These are phyloP conservation scores for Neolamprologus brichardi DNA, from an alignment of 2,113 vertebrate genomes.

Conservation along the genomic window DNA sequence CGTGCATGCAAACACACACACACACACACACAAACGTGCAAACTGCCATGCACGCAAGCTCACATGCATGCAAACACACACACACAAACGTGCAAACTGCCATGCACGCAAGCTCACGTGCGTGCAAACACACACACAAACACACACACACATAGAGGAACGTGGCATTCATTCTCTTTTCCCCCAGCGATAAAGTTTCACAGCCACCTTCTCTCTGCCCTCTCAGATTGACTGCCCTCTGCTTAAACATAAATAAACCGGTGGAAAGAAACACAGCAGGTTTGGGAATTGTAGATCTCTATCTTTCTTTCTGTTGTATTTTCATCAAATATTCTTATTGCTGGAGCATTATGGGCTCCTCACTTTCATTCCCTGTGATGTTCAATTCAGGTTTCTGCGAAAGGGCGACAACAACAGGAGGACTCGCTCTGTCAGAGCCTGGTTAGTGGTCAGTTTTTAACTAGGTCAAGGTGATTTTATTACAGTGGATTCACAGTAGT, in stretches of 20 bases:
- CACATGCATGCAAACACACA: not conserved
- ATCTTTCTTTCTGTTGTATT: not conserved
- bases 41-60: not conserved
- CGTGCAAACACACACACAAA: not conserved
- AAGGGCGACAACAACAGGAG: not conserved
- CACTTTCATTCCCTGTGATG: not conserved
- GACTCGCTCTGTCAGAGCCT: not conserved
- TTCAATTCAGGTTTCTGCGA: not conserved
- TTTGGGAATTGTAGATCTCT: not conserved
- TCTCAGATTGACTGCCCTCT: constrained; percentile 21
- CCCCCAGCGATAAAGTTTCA: constrained; percentile 25
- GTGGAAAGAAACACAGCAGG: constrained; percentile 15
- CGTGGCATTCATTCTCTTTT: not conserved
- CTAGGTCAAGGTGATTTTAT: not conserved
- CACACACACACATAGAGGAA: not conserved
- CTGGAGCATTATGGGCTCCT: not conserved
- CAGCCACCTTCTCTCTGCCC: constrained; percentile 33
- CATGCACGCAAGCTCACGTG: too few species aligned
- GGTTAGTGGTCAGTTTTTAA: not conserved
- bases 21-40: not conserved
- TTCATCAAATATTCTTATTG: not conserved
- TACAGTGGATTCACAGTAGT: not conserved
- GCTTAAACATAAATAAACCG: constrained; percentile 44
- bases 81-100: too few species aligned
- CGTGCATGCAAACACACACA: not conserved